A percentile compares a stretch with the other conserved stretches of the same genome.
These are phyloP conservation scores for Exaiptasia diaphana DNA, from an alignment of 64 coral and sea anemone species.

Conservation along the genomic window DNA sequence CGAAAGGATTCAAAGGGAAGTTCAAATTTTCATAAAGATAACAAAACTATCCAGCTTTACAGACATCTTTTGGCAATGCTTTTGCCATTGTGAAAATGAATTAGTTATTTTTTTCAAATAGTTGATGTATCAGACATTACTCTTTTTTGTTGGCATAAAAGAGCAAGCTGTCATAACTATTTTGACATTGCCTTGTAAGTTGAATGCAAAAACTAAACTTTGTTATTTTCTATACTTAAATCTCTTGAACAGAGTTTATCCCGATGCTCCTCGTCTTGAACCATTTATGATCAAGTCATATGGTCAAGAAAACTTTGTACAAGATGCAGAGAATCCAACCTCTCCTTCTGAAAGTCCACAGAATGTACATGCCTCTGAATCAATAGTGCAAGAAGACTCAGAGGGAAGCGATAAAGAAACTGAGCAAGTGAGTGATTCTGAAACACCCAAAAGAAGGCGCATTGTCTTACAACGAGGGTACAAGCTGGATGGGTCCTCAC, in stretches of 20 bases:
- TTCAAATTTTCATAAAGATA: not conserved
- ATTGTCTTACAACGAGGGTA: constrained; percentile 63
- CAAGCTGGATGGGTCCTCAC: not conserved
- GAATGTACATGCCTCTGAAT: too few species aligned
- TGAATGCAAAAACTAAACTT: too few species aligned
- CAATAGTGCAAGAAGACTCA: constrained; percentile 3
- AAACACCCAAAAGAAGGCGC: constrained; percentile 57
- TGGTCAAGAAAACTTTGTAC: not conserved
- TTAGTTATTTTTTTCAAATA: not conserved
- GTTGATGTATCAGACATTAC: too few species aligned
- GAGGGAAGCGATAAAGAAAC: constrained; percentile 43
- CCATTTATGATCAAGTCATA: constrained; percentile 14
- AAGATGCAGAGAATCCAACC: not conserved
- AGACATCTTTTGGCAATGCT: not conserved
- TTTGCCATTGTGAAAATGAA: not conserved
- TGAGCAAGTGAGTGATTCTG: constrained; percentile 29
- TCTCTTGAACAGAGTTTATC: constrained; percentile 49
- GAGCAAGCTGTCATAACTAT: too few species aligned
- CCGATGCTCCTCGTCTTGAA: constrained; percentile 86
- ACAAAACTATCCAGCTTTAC: not conserved
- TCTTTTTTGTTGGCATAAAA: too few species aligned
- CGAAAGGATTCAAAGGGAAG: not conserved
- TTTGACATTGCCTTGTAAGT: too few species aligned
- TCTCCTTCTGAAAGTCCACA: not conserved
- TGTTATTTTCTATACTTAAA: not conserved